Evolutionary conservation across 2,113 vertebrate species (phyloP).

Genomic region (Ctenomys sociabilis): DNA sequence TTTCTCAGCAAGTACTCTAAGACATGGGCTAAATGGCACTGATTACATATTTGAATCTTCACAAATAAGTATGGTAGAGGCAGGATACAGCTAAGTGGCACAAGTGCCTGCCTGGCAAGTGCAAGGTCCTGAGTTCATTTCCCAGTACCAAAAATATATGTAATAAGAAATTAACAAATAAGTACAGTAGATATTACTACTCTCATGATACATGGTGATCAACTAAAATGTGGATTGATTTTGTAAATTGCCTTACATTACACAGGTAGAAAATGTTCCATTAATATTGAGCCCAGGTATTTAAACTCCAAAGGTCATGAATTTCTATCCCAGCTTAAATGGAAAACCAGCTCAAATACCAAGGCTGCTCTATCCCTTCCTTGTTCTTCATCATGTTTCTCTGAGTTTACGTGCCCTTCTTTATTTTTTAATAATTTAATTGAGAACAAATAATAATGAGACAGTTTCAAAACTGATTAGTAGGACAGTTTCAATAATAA

Average conservation of each 20-base stretch:
- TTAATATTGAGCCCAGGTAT: neutral
- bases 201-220: neutral
- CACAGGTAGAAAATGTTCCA: neutral
- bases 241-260: neutral
- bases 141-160: too few relatives aligned
- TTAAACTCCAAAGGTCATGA: neutral
- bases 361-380: neutral
- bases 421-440: too few relatives aligned
- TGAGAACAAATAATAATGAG: too few relatives aligned
- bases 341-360: neutral
- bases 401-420: neutral
- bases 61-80: neutral
- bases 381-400: neutral
- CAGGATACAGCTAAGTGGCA: too few relatives aligned
- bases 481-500: too few relatives aligned
- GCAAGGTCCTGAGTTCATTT: too few relatives aligned
- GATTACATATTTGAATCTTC: neutral
- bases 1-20: neutral
- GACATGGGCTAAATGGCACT: neutral
- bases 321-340: neutral
- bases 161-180: neutral
- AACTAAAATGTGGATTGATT: neutral
- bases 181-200: neutral
- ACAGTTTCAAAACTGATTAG: too few relatives aligned
- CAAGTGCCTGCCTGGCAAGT: too few relatives aligned